phyloP scores from a whole-genome alignment of 2,113 vertebrate species.

The Nycticorax nycticorax region DNA sequence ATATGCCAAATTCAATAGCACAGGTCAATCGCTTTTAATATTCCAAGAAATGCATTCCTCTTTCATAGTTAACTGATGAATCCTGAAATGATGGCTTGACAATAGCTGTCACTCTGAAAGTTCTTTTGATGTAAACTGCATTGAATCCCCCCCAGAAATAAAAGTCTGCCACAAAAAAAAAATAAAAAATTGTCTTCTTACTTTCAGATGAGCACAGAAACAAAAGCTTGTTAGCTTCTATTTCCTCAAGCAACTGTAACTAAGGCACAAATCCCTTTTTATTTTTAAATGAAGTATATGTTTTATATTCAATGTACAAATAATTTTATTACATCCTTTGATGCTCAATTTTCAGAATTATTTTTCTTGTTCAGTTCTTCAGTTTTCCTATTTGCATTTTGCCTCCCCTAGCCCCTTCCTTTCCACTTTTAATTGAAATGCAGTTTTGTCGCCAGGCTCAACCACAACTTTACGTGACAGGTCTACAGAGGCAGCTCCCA shows the following conservation, averaged over 20 bases:
- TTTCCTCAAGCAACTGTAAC: not conserved
- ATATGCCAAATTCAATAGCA: not conserved
- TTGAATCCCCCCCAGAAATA: not conserved
- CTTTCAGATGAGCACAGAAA: not conserved
- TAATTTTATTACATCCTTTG: not conserved
- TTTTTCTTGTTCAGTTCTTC: not conserved
- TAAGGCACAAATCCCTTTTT: not conserved
- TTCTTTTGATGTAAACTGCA: not conserved
- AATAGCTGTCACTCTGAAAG: conserved; percentile 28
- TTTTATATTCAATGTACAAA: not conserved
- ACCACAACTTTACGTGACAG: not conserved
- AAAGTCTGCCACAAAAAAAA: not conserved
- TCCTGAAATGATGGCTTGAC: not conserved
- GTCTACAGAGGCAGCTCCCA: not conserved
- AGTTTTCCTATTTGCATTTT: accelerated
- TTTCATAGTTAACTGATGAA: not conserved
- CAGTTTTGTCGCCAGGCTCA: not conserved
- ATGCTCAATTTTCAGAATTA: not conserved
- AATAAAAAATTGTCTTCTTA: not conserved
- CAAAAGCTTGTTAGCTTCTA: not conserved
- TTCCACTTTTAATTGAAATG: not conserved
- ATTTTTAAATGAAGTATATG: not conserved
- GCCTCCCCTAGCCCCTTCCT: not conserved
- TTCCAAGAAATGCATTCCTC: not conserved
- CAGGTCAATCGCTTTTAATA: not conserved